Base-by-base conservation (phyloP, 2,888 invertebrate species). In the Habroteleia sp. region DNA sequence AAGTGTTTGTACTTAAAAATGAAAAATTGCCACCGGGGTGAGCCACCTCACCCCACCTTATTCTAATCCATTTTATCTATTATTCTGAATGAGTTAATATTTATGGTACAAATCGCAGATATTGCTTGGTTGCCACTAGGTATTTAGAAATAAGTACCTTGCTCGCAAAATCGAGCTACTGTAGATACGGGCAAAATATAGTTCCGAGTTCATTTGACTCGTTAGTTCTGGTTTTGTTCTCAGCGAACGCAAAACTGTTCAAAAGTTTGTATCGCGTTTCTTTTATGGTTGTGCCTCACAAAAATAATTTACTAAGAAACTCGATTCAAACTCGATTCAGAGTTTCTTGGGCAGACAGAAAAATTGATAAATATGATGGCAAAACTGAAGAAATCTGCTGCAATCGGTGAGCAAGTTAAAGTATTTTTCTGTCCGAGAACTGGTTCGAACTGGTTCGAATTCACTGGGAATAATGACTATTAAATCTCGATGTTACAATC, bases 161-260 rank as follows among this genome's bases (percentile, higher is more conserved):
- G 72, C 72, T 72, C 72, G 48, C 7, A 72, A 17, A 63, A 72
- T 63, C 35, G 72, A 72, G 63, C 63, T 58, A 56, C 11, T 13
- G 16, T 33, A 13, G 13, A 29, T 50, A 27, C 42, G 41, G 46
- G 46, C 52, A 39, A 20, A 56, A 11, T 44, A 17, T 20, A 37
- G n/a, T n/a, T n/a, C n/a, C n/a, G 33, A 52, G 48, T 54, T 39
- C 33, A 5, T 35, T 14, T 20, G 52, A 33, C 35, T 66, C 41
- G 3, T 8, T 29, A 14, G 11, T 10, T 50, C n/a, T n/a, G 11
- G 58, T 13, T 3, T 7, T 6, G 1, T 39, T 10, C 16, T n/a
- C 41, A 56, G 41, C 11, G 10, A 44, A 44, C 42, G 8, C 20
- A 13, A 58, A 14, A 8, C 1, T 20, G 8, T 31, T 41, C 33